Conservation (phyloP, 2,888 invertebrate species). For the Himalopsyche kuldschensis region DNA sequence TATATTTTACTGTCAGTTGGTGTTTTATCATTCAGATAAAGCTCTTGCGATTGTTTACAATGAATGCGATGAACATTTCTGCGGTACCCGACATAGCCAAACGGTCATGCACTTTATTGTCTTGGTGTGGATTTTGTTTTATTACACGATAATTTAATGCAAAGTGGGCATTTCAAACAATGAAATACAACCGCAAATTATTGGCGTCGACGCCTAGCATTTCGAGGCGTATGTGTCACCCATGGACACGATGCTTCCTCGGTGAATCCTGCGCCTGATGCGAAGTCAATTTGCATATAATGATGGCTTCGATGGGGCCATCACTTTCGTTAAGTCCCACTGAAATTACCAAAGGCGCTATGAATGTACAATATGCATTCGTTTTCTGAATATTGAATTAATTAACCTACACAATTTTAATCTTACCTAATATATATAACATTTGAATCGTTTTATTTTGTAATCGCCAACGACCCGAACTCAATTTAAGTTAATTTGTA, state of each 20-base stretch:
- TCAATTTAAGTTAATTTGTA: too few species aligned
- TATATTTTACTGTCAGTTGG: too few species aligned
- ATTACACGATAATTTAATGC: not conserved
- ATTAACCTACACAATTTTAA: not conserved
- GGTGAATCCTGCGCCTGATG: not conserved
- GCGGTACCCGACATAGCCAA: not conserved
- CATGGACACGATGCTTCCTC: not conserved
- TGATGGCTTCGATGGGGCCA: not conserved
- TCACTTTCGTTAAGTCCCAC: constrained; percentile 8
- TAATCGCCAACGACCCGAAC: too few species aligned
- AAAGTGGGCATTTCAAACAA: not conserved
- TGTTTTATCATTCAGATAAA: too few species aligned
- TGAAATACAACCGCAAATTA: not conserved
- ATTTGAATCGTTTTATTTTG: too few species aligned
- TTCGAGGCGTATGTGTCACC: not conserved
- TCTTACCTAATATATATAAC: too few species aligned
- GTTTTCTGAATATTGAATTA: not conserved
- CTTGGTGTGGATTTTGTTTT: not conserved
- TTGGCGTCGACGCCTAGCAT: not conserved
- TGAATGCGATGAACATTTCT: not conserved
- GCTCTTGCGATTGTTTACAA: too few species aligned
- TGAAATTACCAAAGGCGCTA: not conserved
- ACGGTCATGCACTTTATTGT: not conserved
- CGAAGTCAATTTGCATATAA: not conserved
- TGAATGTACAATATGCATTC: not conserved